Evolutionary conservation across 2,888 invertebrate genomes (phyloP).

Genomic region (Hypena proboscidalis): DNA sequence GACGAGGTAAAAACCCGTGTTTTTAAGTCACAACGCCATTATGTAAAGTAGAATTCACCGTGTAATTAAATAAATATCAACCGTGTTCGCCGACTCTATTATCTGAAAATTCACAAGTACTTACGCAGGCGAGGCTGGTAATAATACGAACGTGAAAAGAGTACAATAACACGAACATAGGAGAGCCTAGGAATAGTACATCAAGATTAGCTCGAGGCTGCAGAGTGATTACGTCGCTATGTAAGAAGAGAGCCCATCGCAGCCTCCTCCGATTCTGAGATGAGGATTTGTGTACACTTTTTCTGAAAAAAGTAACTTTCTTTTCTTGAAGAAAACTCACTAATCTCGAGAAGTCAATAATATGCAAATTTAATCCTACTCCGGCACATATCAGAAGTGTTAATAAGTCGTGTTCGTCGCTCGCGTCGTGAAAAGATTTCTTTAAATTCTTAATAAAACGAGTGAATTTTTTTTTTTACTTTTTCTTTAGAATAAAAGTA

Average conservation of each 20-base stretch:
- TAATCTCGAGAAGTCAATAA: slow-evolving; percentile 42
- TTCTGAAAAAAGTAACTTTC: slow-evolving; percentile 34
- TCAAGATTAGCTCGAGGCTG: slow-evolving; percentile 79
- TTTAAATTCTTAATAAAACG: slow-evolving; percentile 29
- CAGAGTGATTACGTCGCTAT: slow-evolving; percentile 74
- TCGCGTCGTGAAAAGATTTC: slow-evolving; percentile 18
- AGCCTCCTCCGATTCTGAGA: slow-evolving; percentile 63
- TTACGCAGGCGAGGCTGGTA: slow-evolving; percentile 42
- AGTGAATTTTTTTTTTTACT: slow-evolving; percentile 44
- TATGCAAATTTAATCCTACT: slow-evolving; percentile 36
- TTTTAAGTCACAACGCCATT: slow-evolving; percentile 55
- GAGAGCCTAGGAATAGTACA: slow-evolving; percentile 66
- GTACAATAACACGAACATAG: slow-evolving; percentile 67
- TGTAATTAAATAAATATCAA: slow-evolving; percentile 50
- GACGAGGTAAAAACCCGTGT: slow-evolving; percentile 51
- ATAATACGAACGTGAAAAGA: slow-evolving; percentile 63
- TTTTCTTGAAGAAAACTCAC: slow-evolving; percentile 27
- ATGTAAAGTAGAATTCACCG: slow-evolving; percentile 49
- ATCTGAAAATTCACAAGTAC: slow-evolving; percentile 30
- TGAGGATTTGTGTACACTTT: slow-evolving; percentile 58
- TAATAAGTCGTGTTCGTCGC: slow-evolving; percentile 28
- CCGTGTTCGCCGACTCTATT: slow-evolving; percentile 18
- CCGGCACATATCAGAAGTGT: slow-evolving; percentile 30
- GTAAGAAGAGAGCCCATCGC: slow-evolving; percentile 65
- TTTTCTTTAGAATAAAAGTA: slow-evolving; percentile 51